Percentiles rank a stretch among this genome's conserved stretches.
Evolutionary conservation across 2,113 vertebrate species (phyloP).

Genomic region (Hippocampus guttulatus): DNA sequence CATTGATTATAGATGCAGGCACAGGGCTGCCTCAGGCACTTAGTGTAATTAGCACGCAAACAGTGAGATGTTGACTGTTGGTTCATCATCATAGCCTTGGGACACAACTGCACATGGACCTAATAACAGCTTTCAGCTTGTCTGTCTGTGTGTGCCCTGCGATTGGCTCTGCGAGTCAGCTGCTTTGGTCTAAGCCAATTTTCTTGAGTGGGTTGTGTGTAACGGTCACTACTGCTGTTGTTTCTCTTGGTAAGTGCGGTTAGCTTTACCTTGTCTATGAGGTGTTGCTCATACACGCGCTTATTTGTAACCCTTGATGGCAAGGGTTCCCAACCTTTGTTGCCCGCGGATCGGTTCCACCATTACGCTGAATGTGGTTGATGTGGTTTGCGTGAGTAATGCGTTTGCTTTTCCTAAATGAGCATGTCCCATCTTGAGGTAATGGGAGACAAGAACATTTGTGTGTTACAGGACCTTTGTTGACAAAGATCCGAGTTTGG

Average conservation of each 20-base stretch:
- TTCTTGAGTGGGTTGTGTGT: neutral
- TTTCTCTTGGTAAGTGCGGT: neutral
- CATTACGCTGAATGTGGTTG: too few species aligned
- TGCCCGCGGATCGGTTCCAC: too few species aligned
- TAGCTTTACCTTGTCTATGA: neutral
- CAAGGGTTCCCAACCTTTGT: too few species aligned
- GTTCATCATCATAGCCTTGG: conserved; percentile 44
- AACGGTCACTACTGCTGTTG: too few species aligned
- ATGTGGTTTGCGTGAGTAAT: too few species aligned
- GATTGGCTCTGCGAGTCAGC: neutral
- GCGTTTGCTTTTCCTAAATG: too few species aligned
- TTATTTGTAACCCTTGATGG: too few species aligned
- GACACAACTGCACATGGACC: conserved; percentile 37
- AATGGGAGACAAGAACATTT: too few species aligned
- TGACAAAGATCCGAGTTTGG: too few species aligned
- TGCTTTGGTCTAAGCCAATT: neutral
- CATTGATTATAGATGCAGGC: conserved; percentile 50
- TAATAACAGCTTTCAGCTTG: conserved; percentile 35
- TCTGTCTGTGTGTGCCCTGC: conserved; percentile 15
- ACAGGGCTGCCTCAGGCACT: conserved; percentile 35
- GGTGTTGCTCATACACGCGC: too few species aligned
- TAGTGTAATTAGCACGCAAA: conserved; percentile 58
- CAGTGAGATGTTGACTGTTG: conserved; percentile 49
- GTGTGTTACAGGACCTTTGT: too few species aligned
- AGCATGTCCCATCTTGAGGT: too few species aligned